Conservation (phyloP, 1,140 invertebrate species). For the Druon quercuslanigerum region DNA sequence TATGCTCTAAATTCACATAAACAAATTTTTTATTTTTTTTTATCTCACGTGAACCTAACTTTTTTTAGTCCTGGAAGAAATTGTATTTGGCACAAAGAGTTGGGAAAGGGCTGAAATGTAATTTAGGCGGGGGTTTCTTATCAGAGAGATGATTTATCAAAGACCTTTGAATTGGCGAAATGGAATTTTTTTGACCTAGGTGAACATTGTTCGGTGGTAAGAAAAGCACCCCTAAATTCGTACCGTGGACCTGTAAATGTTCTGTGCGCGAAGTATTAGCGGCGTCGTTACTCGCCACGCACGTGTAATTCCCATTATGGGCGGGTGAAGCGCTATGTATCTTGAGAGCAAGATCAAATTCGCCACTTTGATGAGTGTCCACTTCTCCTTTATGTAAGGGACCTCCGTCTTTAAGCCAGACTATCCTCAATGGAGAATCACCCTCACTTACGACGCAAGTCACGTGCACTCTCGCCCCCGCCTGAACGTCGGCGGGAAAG, state of each 20-base stretch:
- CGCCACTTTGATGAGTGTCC: constrained; percentile 70
- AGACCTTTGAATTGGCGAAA: neutral
- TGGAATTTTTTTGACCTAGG: neutral
- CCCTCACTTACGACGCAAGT: constrained; percentile 83
- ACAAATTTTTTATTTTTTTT: too few species aligned
- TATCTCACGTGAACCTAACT: too few species aligned
- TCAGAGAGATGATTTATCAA: neutral
- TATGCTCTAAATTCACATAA: too few species aligned
- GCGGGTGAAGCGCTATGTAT: constrained; percentile 76
- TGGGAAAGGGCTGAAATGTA: neutral
- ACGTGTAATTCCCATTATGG: constrained; percentile 93
- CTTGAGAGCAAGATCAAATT: constrained; percentile 73
- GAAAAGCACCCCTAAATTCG: constrained; percentile 44
- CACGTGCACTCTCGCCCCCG: constrained; percentile 76
- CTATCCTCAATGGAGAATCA: constrained; percentile 80
- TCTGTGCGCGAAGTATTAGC: constrained; percentile 78
- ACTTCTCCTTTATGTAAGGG: constrained; percentile 64
- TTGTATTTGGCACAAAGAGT: too few species aligned
- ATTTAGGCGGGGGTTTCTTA: neutral
- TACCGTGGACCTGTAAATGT: constrained; percentile 76
- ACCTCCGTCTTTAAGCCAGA: constrained; percentile 80
- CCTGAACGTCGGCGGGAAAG: constrained; percentile 77
- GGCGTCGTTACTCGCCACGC: constrained; percentile 89
- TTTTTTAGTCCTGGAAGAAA: too few species aligned
- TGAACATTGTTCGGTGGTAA: neutral